Evolutionary conservation across 1,140 invertebrate genomes (phyloP), one percentile per base, ranked within the genome.

Genomic region (Holotrichia oblita): DNA sequence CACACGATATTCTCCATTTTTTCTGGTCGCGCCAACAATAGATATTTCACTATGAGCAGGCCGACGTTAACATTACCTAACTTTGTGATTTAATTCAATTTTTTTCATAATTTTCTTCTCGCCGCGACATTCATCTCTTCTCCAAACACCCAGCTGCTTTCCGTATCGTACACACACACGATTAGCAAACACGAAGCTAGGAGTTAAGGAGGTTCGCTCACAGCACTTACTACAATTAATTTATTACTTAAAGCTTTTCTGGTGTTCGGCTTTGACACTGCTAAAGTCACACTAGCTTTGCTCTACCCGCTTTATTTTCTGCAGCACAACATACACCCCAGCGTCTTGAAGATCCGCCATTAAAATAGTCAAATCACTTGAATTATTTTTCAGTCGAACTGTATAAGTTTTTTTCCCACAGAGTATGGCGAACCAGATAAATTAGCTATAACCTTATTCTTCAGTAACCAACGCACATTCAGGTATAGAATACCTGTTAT

Each of bases 291-390:
- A 81, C 91, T 91, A 41, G 91, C 91, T 85, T 93, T 0, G 91
- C 91, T 81, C 90, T 90, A 0, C 94, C 94, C 8, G 94, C 94
- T 86, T 92, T 91, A 84, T 95, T 96, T 84, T 94, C 93, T 0
- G 93, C 94, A 22, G 90, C 89, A 83, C 94, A 8, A 90, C 90
- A 85, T 94, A 95, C 14, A 90, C 87, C 34, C 93, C 93, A 22
- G 93, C 89, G 85, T 96, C 94, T 85, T 91, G 90, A 42, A 91
- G 84, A 77, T 93, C 93, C 0, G 91, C 90, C 17, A 91, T 90
- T 75, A 91, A 89, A 78, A 96, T 92, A 3, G 92, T 94, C 81
- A 96, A 86, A 85, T 92, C 93, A 82, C 91, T 94, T 17, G 89
- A 87, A 73, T 87, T 88, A 17, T 88, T 84, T 75, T 87, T 82